Conservation (phyloP, 2,888 invertebrate species). For the Cyrtodaria siliqua region DNA sequence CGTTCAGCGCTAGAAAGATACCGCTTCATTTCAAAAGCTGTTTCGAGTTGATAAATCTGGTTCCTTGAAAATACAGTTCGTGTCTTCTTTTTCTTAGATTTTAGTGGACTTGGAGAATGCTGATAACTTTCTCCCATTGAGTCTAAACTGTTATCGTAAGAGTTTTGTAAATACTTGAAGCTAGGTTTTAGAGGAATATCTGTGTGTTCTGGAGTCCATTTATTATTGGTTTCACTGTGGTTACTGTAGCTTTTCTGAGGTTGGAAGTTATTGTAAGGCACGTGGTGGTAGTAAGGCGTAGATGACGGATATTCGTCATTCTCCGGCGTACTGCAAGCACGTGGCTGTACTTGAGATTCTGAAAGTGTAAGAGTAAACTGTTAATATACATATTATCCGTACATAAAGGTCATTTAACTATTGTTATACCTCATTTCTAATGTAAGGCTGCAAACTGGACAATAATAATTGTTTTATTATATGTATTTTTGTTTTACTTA, state of each 20-base stretch:
- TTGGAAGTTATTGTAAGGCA: constrained; percentile 1
- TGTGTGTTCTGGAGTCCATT: constrained; percentile 9
- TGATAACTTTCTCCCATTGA: constrained; percentile 60
- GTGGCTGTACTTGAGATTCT: constrained; percentile 40
- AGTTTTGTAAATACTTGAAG: constrained; percentile 17
- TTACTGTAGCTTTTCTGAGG: neutral
- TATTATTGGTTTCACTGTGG: neutral
- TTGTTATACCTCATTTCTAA: too few relatives aligned
- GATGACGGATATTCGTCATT: constrained; percentile 54
- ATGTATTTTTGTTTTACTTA: too few relatives aligned
- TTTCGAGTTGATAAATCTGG: constrained; percentile 62
- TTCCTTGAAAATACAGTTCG: constrained; percentile 63
- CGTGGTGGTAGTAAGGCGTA: constrained; percentile 13
- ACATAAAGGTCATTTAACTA: too few relatives aligned
- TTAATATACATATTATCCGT: too few relatives aligned
- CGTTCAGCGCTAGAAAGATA: constrained; percentile 60
- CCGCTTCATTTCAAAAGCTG: constrained; percentile 61
- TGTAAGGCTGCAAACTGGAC: too few relatives aligned
- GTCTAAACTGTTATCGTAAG: constrained; percentile 59
- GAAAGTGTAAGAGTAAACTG: neutral
- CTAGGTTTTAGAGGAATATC: constrained; percentile 21
- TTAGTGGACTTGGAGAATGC: constrained; percentile 60
- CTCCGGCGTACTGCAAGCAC: constrained; percentile 63
- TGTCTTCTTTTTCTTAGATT: constrained; percentile 58
- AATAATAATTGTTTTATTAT: too few relatives aligned